Conservation (phyloP, 2,113 vertebrate species). For the Calcarius ornatus region DNA sequence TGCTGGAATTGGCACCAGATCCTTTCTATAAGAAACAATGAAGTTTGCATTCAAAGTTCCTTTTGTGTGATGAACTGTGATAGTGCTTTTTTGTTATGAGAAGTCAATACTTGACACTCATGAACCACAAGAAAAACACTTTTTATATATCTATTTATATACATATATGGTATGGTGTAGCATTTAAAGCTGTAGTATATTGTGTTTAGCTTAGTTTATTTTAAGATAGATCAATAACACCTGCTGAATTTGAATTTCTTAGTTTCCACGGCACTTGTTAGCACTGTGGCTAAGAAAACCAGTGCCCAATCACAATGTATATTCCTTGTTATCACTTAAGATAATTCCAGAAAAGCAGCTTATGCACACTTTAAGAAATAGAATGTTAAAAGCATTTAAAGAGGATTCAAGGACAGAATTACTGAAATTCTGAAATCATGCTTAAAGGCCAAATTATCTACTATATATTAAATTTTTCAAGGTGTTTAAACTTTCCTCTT, state of each 20-base stretch:
- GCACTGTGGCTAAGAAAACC: neutral
- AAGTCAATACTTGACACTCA: neutral
- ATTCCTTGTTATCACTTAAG: neutral
- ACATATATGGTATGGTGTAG: neutral
- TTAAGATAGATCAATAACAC: neutral
- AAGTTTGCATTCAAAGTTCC: neutral
- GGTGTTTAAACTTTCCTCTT: neutral
- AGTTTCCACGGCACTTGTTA: neutral
- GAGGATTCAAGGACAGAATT: neutral
- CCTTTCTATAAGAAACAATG: neutral
- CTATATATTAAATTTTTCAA: neutral
- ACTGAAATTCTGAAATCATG: neutral
- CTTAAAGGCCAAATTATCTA: neutral
- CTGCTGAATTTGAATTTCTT: neutral
- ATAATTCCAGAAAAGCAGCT: neutral
- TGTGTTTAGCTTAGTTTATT: conserved; percentile 18
- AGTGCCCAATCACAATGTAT: neutral
- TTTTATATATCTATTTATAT: neutral
- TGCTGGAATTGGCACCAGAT: neutral
- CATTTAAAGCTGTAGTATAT: neutral
- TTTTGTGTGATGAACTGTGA: neutral
- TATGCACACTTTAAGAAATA: neutral
- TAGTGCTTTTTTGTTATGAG: neutral
- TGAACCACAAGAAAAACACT: neutral
- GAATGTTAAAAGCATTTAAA: neutral